Evolutionary conservation across 1,140 invertebrate genomes (phyloP).

Genomic region (Ylistrum balloti): DNA sequence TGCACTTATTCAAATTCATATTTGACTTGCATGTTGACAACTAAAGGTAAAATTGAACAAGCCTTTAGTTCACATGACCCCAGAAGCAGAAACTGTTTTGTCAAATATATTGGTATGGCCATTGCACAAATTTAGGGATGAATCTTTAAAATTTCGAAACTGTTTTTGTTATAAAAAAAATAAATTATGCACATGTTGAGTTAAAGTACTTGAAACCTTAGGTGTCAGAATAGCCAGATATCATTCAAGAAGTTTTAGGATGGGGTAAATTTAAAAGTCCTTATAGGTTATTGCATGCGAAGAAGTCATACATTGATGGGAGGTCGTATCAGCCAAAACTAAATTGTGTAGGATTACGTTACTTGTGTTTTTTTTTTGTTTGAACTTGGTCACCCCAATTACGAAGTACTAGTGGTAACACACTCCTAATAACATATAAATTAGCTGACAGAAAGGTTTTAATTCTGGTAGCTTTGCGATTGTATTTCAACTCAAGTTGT

Average conservation of each 20-base stretch:
- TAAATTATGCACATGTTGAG: no score
- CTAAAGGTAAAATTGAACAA: no score
- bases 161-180: not conserved
- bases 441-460: not conserved
- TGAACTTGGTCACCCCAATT: conserved; percentile 26
- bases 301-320: conserved; percentile 7
- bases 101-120: not conserved
- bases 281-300: not conserved
- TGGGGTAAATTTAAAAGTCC: conserved; percentile 1
- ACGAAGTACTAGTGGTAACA: conserved; percentile 3
- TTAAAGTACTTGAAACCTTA: not conserved
- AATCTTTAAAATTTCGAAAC: not conserved
- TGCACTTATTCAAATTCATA: no score
- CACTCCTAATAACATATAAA: conserved; percentile 7
- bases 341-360: not conserved
- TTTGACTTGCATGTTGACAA: no score
- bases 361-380: not conserved
- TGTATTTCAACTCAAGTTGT: conserved; percentile 1
- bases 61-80: no score
- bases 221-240: not conserved
- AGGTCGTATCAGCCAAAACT: not conserved
- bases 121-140: conserved; percentile 20
- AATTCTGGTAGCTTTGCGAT: not conserved
- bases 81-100: no score
- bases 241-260: not conserved